A percentile compares a stretch with the other conserved stretches of the same genome.
Conservation (phyloP, 2,113 vertebrate genomes). For the Scartelaos histophorus region DNA sequence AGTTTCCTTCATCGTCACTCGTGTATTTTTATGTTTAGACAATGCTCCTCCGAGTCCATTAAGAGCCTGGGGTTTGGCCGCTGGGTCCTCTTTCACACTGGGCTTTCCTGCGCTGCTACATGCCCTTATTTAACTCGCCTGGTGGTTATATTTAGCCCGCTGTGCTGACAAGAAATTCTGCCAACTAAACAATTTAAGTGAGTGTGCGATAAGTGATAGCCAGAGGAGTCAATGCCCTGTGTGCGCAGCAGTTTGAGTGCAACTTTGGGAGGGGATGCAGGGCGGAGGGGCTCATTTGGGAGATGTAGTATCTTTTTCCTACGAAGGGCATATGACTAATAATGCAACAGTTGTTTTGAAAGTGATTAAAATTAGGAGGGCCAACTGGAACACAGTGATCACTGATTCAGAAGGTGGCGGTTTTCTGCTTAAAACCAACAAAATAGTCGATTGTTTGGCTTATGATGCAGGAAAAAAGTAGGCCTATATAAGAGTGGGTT, state of each 20-base stretch:
- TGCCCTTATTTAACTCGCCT: slow-evolving; percentile 79
- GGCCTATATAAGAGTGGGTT: too few species aligned
- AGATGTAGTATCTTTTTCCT: slow-evolving; percentile 25
- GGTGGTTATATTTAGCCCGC: slow-evolving; percentile 77
- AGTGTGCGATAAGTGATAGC: slow-evolving; percentile 66
- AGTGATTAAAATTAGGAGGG: background rate
- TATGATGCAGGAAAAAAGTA: too few species aligned
- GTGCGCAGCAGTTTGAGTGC: slow-evolving; percentile 18
- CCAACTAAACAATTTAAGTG: slow-evolving; percentile 75
- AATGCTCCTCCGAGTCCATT: slow-evolving; percentile 72
- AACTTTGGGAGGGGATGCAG: slow-evolving; percentile 18
- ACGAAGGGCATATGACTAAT: slow-evolving; percentile 2
- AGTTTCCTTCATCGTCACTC: slow-evolving; percentile 79
- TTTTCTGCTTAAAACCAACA: background rate
- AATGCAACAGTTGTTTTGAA: slow-evolving; percentile 4
- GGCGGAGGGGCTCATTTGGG: slow-evolving; percentile 33
- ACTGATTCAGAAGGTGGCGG: background rate
- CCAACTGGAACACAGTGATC: background rate
- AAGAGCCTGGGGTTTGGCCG: slow-evolving; percentile 48
- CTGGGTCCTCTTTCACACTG: slow-evolving; percentile 74
- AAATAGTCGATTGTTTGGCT: too few species aligned
- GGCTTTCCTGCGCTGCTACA: slow-evolving; percentile 76
- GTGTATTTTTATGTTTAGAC: slow-evolving; percentile 77
- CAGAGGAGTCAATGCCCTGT: slow-evolving; percentile 42
- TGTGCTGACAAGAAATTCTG: slow-evolving; percentile 74